Percentiles rank a stretch among this genome's conserved stretches.
phyloP scores from a whole-genome alignment of 35 echinoderm and acorn worm genomes.

The Apostichopus parvimensis region DNA sequence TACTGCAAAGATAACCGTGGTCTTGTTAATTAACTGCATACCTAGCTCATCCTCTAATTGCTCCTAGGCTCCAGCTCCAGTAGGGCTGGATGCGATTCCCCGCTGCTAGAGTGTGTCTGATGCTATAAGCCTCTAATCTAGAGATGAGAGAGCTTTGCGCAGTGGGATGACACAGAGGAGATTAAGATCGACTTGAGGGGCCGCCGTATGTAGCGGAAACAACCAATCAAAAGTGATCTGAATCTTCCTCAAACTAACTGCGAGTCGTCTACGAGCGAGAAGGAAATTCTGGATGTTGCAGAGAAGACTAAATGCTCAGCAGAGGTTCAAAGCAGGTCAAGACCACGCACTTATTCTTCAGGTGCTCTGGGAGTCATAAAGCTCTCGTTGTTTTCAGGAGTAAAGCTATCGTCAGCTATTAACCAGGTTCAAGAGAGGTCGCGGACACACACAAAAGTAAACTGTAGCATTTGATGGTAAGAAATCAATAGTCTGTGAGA shows the following conservation, averaged over 20 bases:
- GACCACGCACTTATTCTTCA: neutral
- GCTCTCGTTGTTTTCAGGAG: too few relatives aligned
- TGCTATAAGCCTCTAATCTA: neutral
- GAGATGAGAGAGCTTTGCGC: neutral
- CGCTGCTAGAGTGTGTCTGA: constrained; percentile 19
- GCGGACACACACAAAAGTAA: too few relatives aligned
- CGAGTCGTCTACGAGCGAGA: neutral
- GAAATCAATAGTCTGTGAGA: too few relatives aligned
- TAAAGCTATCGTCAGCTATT: too few relatives aligned
- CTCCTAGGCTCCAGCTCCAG: constrained; percentile 6
- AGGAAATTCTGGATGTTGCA: constrained; percentile 1
- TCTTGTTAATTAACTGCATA: constrained; percentile 8
- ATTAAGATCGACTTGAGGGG: neutral
- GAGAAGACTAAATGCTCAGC: neutral
- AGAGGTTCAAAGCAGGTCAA: neutral
- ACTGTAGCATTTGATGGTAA: too few relatives aligned
- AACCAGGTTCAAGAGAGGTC: too few relatives aligned
- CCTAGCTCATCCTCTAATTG: neutral
- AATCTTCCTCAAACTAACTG: neutral
- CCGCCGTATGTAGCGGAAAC: neutral
- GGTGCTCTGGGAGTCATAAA: neutral
- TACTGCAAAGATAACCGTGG: neutral
- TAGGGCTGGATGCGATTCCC: neutral
- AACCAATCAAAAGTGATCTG: constrained; percentile 2
- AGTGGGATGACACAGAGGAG: constrained; percentile 4